Evolutionary conservation across 2,888 invertebrate genomes (phyloP), one percentile per base, ranked within the genome.

Genomic region (Adela reaumurella): DNA sequence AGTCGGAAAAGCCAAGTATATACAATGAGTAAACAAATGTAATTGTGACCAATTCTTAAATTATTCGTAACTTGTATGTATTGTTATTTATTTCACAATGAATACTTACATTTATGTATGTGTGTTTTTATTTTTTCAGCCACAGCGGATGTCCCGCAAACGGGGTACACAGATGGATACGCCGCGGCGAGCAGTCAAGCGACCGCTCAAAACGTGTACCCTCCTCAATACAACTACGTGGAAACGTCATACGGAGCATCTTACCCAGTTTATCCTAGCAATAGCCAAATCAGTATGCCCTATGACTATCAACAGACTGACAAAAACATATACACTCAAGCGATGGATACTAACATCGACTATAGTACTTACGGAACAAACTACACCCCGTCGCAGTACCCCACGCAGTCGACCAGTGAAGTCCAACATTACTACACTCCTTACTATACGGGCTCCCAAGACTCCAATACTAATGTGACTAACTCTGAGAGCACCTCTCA

Each of bases 161-260:
- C 68, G 62, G 67, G 68, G 51, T 53, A 72, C n/a, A 68, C 72
- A 2, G 77, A 78, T 46, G 78, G 77, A 14, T 68, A 68, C 4
- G 62, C 65, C 11, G 59, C 67, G 60, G 6, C 65, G 66, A 55
- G 58, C 58, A 46, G 53, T 43, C 17, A 28, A 43, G 29, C 19
- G 35, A 42, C 35, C 14, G 28, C 46, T 49, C 43, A 44, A 17
- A 46, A 44, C n/a, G 41, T 43, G 44, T 44, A 44, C n/a, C 18
- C 42, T 16, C 35, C 19, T 42, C 48, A 48, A n/a, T 29, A 44
- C 6, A 47, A 47, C 20, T 47, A 47, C 45, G 44, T 29, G 17
- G 20, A 28, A n/a, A 29, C 24, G 24, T 24, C 24, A 24, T 24
- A 24, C 24, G 24, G 24, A 14, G 35, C 35, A 3, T 14, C 11